phyloP scores from a whole-genome alignment of 2,797 vertebrate genomes.

The Catostomus latipinnis region DNA sequence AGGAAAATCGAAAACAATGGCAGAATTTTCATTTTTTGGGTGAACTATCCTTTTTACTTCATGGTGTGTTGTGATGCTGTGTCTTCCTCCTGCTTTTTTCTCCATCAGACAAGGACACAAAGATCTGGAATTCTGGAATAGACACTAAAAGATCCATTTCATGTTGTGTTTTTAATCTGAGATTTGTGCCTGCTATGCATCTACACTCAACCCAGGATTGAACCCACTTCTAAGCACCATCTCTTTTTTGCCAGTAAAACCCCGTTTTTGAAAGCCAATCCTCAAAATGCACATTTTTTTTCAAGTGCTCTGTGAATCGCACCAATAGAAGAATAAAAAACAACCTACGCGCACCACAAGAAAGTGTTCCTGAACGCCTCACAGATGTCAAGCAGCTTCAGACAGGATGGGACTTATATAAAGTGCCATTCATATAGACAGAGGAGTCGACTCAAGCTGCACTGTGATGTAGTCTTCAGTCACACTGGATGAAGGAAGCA shows the following conservation, averaged over 20 bases:
- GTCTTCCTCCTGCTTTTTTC: neutral
- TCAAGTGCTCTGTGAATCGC: conserved; percentile 1
- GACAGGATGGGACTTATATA: conserved; percentile 42
- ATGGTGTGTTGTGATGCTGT: too few species aligned
- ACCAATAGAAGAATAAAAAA: conserved; percentile 14
- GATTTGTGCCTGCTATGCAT: neutral
- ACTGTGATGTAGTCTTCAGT: conserved; percentile 15
- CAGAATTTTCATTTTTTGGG: conserved; percentile 10
- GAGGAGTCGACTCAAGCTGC: conserved; percentile 14
- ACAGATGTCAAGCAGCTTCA: neutral
- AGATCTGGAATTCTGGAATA: conserved; percentile 2
- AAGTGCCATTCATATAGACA: conserved; percentile 43
- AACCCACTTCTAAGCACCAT: neutral
- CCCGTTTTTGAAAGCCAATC: conserved; percentile 29
- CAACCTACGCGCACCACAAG: conserved; percentile 23
- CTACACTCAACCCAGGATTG: conserved; percentile 4
- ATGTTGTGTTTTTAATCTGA: conserved; percentile 2
- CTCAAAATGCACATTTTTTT: conserved; percentile 2
- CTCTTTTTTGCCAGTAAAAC: neutral
- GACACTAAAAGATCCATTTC: neutral
- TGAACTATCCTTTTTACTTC: neutral
- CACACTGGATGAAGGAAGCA: conserved; percentile 27
- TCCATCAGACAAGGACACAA: neutral
- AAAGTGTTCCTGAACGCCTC: neutral
- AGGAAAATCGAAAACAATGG: too few species aligned